phyloP scores from a whole-genome alignment of 2,113 vertebrate species.

The Delphinapterus leucas region DNA sequence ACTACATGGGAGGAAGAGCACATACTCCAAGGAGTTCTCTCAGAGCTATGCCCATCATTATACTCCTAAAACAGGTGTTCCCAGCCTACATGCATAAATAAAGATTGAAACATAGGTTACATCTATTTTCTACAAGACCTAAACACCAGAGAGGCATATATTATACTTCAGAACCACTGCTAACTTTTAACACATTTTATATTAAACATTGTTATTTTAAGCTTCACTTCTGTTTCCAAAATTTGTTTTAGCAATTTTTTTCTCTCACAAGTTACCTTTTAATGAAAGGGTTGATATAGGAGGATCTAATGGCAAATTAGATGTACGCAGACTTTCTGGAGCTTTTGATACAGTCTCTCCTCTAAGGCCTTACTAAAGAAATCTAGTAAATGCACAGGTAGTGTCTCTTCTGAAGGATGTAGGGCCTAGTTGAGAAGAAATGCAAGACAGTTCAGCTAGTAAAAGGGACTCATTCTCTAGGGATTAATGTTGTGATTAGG shows the following conservation, averaged over 20 bases:
- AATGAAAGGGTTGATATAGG: neutral
- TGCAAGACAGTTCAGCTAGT: neutral
- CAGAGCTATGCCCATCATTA: neutral
- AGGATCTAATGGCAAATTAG: neutral
- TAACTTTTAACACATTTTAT: slow-evolving; percentile 66
- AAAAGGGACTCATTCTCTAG: neutral
- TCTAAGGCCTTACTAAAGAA: neutral
- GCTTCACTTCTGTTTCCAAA: slow-evolving; percentile 59
- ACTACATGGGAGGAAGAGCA: neutral
- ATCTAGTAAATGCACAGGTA: neutral
- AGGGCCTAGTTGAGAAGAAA: neutral
- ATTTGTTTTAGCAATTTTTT: slow-evolving; percentile 47
- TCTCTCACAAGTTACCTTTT: slow-evolving; percentile 21
- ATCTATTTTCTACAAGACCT: slow-evolving; percentile 13
- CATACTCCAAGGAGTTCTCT: neutral
- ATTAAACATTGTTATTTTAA: slow-evolving; percentile 69
- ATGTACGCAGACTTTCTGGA: neutral
- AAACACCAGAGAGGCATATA: slow-evolving; percentile 9
- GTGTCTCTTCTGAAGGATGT: neutral
- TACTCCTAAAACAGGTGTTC: neutral
- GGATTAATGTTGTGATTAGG: neutral
- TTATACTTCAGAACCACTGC: slow-evolving; percentile 12
- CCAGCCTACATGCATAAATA: neutral
- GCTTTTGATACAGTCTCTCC: neutral
- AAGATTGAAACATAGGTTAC: slow-evolving; percentile 18